Evolutionary conservation across 2,888 invertebrate genomes (phyloP).

Genomic region (Tridacna crocea): DNA sequence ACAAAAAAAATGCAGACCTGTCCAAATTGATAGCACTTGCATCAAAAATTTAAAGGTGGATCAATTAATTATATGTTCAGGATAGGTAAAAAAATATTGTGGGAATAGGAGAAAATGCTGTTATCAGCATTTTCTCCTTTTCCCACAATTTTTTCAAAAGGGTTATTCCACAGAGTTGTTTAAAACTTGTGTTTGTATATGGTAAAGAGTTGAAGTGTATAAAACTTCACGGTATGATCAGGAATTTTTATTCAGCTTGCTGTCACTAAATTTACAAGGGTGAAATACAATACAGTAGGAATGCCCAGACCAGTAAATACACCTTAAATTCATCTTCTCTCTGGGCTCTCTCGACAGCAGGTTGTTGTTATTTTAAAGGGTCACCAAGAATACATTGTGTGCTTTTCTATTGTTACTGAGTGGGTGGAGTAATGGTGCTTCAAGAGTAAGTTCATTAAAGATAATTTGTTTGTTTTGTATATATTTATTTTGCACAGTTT

Average conservation of each 20-base stretch:
- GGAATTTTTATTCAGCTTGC: slow-evolving; percentile 45
- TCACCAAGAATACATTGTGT: too few species aligned
- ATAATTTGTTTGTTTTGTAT: too few species aligned
- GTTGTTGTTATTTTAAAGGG: too few species aligned
- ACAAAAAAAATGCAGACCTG: neutral
- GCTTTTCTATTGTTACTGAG: neutral
- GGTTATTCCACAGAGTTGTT: neutral
- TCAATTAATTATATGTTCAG: too few species aligned
- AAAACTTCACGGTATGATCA: slow-evolving; percentile 53
- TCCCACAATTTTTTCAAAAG: neutral
- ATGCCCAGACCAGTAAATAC: slow-evolving; percentile 12
- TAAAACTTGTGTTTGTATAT: too few species aligned
- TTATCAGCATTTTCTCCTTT: slow-evolving; percentile 12
- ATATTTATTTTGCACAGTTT: too few species aligned
- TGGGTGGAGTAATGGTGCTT: slow-evolving; percentile 23
- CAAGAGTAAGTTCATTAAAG: slow-evolving; percentile 11
- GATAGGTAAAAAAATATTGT: neutral
- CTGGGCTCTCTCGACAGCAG: too few species aligned
- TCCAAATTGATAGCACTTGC: neutral
- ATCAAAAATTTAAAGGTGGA: neutral
- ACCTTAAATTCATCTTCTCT: slow-evolving; percentile 6
- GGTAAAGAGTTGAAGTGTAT: neutral
- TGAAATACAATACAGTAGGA: slow-evolving; percentile 22
- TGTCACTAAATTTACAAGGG: slow-evolving; percentile 34
- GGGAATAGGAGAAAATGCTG: slow-evolving; percentile 3